Base-by-base conservation (phyloP, 2,797 vertebrate species). In the Mastacembelus armatus region DNA sequence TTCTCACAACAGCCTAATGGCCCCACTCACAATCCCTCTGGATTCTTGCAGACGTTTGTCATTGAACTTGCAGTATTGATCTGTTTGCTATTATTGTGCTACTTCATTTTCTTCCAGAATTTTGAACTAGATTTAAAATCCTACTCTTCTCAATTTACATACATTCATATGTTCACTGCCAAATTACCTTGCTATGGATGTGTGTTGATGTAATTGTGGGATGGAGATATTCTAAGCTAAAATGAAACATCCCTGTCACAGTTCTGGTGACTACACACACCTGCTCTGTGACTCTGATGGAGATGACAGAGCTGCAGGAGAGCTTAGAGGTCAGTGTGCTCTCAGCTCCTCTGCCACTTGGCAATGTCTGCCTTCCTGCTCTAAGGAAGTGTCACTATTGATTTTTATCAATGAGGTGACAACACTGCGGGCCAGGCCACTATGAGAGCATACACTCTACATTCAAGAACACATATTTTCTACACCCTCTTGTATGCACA, bases 321-420 rank as follows among this genome's bases (percentile, higher is more conserved):
- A 54, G 77, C 80, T 86, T 79, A 44, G 43, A 74, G 85, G 84
- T 87, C 75, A 61, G 43, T 19, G 69, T 24, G 61, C 80, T 82
- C 67, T 77, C 66, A 54, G 68, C 73, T 60, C 39, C 71, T 64
- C 69, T 63, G 47, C 75, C 81, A 77, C 81, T 82, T 72, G 80
- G 70, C 66, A 68, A 77, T 60, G 69, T 78, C 78, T 75, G 66
- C 60, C 67, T n/a, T 83, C 71, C 65, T 44, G 85, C 87, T 91
- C 77, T 50, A 62, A 89, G 89, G 84, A 88, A 79, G 74, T 89
- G 91, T 91, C 90, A 80, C 69, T 54, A 81, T 84, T 60, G 74
- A 88, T 92, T 87, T 85, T 80, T 71, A 74, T 85, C 81, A 78
- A 18, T 49, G 80, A 81, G 72, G 74, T 74, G 78, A 80, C 80